Conservation (phyloP, 2,113 vertebrate species). For the Trogon surrucura region DNA sequence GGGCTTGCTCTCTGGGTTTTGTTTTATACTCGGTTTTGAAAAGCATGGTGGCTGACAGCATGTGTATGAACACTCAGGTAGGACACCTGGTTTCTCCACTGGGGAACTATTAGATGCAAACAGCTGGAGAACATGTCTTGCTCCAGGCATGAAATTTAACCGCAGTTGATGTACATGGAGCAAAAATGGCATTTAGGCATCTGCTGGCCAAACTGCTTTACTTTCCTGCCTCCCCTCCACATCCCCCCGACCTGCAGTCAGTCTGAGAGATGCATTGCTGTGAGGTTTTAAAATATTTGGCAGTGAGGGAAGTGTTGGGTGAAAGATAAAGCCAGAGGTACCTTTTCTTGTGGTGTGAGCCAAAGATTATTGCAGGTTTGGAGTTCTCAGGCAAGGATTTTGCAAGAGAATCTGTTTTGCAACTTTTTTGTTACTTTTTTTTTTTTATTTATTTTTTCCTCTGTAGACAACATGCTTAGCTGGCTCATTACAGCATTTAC, state of each 20-base stretch:
- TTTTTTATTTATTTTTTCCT: background rate
- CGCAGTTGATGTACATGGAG: background rate
- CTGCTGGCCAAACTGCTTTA: background rate
- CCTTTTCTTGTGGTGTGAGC: background rate
- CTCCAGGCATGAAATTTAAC: background rate
- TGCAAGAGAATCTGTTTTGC: slow-evolving; percentile 28
- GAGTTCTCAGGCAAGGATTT: background rate
- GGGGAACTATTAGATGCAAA: background rate
- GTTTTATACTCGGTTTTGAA: background rate
- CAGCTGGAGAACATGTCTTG: background rate
- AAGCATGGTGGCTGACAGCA: accelerated
- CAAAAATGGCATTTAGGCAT: background rate
- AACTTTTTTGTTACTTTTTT: background rate
- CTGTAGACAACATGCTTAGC: background rate
- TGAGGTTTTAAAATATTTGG: background rate
- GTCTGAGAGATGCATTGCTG: background rate
- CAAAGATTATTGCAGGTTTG: background rate
- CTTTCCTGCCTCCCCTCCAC: background rate
- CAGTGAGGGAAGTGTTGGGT: background rate
- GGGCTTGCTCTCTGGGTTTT: background rate
- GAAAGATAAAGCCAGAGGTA: background rate
- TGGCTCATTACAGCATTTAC: slow-evolving; percentile 35
- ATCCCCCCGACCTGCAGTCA: background rate
- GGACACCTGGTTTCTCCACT: background rate
- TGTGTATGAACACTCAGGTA: too few species aligned